Evolutionary conservation across 2,797 vertebrate species (phyloP).

Genomic region (Danio aesculapii): DNA sequence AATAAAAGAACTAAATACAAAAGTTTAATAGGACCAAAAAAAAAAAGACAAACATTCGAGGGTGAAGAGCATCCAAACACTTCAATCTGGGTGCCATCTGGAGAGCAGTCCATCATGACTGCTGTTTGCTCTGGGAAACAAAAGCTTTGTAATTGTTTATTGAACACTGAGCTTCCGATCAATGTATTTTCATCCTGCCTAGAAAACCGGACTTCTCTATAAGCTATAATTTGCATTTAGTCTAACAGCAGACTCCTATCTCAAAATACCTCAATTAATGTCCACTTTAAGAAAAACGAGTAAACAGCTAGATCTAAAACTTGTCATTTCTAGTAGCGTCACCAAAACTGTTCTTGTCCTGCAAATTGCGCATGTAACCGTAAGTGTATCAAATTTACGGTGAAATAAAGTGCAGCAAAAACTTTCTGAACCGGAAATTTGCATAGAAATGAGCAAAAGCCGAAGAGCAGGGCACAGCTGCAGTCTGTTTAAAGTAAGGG

Average conservation of each 20-base stretch:
- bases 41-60: not conserved
- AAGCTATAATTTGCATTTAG: slow-evolving; percentile 14
- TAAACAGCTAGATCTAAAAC: not conserved
- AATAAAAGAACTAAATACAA: not conserved
- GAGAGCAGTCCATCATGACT: slow-evolving; percentile 8
- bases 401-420: slow-evolving; percentile 18
- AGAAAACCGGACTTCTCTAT: slow-evolving; percentile 7
- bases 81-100: not conserved
- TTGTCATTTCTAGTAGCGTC: not conserved
- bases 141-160: slow-evolving; percentile 5
- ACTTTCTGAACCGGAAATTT: slow-evolving; percentile 23
- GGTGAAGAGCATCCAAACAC: not conserved
- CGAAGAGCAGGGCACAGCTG: slow-evolving; percentile 19
- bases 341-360: slow-evolving; percentile 7
- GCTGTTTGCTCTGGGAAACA: not conserved
- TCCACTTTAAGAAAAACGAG: not conserved
- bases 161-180: slow-evolving; percentile 3
- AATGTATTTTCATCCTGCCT: not conserved
- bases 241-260: not conserved
- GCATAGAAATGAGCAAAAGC: slow-evolving; percentile 23
- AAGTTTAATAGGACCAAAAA: not conserved
- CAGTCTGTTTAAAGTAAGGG: slow-evolving; percentile 37
- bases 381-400: not conserved
- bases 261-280: slow-evolving; percentile 19
- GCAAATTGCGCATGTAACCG: not conserved